phyloP scores from a whole-genome alignment of 2,888 invertebrate genomes.

The Drosophila gaucha region DNA sequence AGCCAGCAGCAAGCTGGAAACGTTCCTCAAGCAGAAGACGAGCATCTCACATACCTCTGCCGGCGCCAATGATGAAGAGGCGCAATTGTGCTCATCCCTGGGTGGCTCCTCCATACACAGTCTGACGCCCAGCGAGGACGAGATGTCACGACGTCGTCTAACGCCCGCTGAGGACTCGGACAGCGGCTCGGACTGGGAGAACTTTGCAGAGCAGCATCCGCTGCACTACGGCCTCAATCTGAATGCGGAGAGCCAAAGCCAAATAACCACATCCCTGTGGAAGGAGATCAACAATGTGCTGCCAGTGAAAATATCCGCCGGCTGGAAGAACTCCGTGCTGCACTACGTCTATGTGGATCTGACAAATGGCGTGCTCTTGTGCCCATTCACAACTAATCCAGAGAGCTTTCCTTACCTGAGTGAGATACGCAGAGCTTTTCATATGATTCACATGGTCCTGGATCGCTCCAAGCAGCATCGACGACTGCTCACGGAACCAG shows the following conservation, averaged over 20 bases:
- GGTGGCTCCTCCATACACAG: conserved; percentile 82
- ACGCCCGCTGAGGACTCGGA: conserved; percentile 84
- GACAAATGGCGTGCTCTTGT: conserved; percentile 71
- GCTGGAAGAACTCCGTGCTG: conserved; percentile 79
- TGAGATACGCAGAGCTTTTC: conserved; percentile 90
- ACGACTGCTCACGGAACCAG: conserved; percentile 42
- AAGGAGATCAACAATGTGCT: conserved; percentile 87
- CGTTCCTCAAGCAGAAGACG: conserved; percentile 68
- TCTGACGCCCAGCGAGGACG: conserved; percentile 81
- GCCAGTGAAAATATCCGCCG: conserved; percentile 82
- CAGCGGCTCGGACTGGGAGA: conserved; percentile 90
- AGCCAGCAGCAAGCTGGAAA: conserved; percentile 63
- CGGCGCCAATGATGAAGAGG: conserved; percentile 80
- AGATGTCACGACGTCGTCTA: conserved; percentile 72
- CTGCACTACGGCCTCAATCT: conserved; percentile 73
- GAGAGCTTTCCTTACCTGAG: conserved; percentile 87
- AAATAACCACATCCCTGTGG: conserved; percentile 89
- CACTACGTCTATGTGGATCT: conserved; percentile 80
- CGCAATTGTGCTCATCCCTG: conserved; percentile 76
- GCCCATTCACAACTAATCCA: conserved; percentile 76
- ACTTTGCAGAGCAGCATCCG: conserved; percentile 83
- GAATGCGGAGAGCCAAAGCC: conserved; percentile 83
- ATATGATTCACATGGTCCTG: conserved; percentile 90
- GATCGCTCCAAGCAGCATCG: conserved; percentile 82
- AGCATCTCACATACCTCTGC: conserved; percentile 27